These are phyloP conservation scores for Chrysemys picta DNA, from an alignment of 2,113 vertebrate species.

Conservation along the genomic window DNA sequence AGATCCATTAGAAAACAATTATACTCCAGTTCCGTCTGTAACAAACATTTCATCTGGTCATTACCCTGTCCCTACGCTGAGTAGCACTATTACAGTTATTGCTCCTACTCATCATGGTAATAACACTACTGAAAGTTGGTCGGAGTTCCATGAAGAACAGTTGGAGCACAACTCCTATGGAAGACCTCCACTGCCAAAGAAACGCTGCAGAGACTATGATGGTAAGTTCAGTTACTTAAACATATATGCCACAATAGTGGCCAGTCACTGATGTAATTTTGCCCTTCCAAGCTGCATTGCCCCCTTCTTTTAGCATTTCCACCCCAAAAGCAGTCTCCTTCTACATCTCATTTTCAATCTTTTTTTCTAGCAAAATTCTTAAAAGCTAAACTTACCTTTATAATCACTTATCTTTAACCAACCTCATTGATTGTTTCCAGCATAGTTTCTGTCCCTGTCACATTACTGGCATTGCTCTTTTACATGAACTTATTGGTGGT, in stretches of 20 bases:
- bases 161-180: conserved; percentile 89
- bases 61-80: conserved; percentile 93
- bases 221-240: conserved; percentile 79
- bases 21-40: conserved; percentile 85
- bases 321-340: neutral
- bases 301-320: neutral
- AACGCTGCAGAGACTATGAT: conserved; percentile 96
- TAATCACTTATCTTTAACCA: neutral
- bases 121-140: conserved; percentile 96
- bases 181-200: conserved; percentile 89
- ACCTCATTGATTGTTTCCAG: neutral
- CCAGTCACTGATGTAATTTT: neutral
- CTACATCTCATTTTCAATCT: neutral
- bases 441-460: neutral
- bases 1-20: conserved; percentile 86
- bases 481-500: neutral
- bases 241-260: neutral
- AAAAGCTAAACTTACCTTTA: neutral
- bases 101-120: conserved; percentile 95
- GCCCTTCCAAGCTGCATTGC: neutral
- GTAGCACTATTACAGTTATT: conserved; percentile 96
- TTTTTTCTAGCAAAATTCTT: neutral
- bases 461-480: neutral
- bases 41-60: conserved; percentile 87
- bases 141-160: conserved; percentile 90